Evolutionary conservation across 2,113 vertebrate species (phyloP).

Genomic region (Cathartes aura): DNA sequence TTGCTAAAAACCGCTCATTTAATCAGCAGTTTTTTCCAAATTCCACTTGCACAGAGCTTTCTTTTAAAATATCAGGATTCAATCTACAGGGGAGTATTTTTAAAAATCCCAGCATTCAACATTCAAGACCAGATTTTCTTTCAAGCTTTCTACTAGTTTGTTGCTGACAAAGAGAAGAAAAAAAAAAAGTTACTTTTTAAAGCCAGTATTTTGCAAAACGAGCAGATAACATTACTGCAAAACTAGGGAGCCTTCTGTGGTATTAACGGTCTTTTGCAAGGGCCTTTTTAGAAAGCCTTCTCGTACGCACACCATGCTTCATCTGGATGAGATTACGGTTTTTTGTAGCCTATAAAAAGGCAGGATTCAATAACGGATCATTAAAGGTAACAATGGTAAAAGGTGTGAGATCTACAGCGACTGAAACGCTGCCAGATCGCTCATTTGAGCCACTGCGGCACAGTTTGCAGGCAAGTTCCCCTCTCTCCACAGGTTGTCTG

Average conservation of each 20-base stretch:
- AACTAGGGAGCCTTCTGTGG: background rate
- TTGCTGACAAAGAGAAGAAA: background rate
- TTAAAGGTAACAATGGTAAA: conserved; percentile 22
- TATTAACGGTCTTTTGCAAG: background rate
- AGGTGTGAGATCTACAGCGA: conserved; percentile 1
- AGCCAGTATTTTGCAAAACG: background rate
- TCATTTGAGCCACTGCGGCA: background rate
- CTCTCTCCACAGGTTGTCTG: background rate
- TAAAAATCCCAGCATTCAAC: background rate
- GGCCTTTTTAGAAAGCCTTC: background rate
- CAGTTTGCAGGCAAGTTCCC: background rate
- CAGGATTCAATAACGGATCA: background rate
- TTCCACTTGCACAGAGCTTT: background rate
- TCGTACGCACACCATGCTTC: background rate
- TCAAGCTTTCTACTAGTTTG: background rate
- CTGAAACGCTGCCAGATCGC: background rate
- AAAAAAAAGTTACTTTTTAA: background rate
- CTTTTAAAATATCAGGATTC: background rate
- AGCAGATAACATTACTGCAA: background rate
- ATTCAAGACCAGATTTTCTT: background rate
- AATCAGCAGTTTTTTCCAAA: background rate
- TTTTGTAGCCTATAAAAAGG: background rate
- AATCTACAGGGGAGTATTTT: background rate
- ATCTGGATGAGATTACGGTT: background rate
- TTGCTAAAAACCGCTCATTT: background rate